These are phyloP conservation scores for Stigmatopora argus DNA, from an alignment of 2,113 vertebrate species.

Conservation along the genomic window DNA sequence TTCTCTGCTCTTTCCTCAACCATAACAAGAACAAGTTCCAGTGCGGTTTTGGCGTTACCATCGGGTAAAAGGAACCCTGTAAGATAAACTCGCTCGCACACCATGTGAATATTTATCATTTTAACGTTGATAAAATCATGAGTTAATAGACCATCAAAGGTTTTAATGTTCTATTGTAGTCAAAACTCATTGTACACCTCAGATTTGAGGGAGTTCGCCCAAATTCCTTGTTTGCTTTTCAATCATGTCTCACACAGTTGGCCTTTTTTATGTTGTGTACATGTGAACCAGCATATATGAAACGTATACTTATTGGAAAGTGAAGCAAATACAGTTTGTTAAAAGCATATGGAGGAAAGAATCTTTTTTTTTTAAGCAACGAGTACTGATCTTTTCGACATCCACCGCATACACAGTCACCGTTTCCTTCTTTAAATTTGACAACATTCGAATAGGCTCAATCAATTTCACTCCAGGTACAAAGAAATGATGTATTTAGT, in stretches of 20 bases:
- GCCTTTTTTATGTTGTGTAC: constrained; percentile 41
- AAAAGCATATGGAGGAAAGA: constrained; percentile 17
- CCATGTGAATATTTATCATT: constrained; percentile 19
- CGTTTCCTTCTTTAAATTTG: no score
- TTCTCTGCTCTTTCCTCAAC: constrained; percentile 85
- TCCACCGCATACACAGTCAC: not conserved
- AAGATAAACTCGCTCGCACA: constrained; percentile 50
- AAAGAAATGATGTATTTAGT: not conserved
- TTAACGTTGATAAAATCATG: not conserved
- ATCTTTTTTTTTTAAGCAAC: not conserved
- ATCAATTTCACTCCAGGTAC: not conserved
- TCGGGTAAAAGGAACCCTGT: constrained; percentile 72
- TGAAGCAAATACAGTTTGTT: constrained; percentile 56
- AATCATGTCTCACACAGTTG: not conserved
- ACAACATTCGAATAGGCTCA: no score
- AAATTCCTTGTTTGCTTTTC: constrained; percentile 13
- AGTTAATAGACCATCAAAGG: not conserved
- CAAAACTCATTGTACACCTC: constrained; percentile 1
- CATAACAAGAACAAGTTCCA: constrained; percentile 90
- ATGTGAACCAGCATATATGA: constrained; percentile 42
- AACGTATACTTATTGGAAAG: constrained; percentile 51
- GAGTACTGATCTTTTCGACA: not conserved
- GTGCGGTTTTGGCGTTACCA: constrained; percentile 85
- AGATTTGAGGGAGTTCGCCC: constrained; percentile 30
- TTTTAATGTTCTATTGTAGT: constrained; percentile 13